Evolutionary conservation across 92 coral and sea anemone genomes (phyloP), one percentile per base, ranked within the genome.

Genomic region (Pocillopora meandrina): DNA sequence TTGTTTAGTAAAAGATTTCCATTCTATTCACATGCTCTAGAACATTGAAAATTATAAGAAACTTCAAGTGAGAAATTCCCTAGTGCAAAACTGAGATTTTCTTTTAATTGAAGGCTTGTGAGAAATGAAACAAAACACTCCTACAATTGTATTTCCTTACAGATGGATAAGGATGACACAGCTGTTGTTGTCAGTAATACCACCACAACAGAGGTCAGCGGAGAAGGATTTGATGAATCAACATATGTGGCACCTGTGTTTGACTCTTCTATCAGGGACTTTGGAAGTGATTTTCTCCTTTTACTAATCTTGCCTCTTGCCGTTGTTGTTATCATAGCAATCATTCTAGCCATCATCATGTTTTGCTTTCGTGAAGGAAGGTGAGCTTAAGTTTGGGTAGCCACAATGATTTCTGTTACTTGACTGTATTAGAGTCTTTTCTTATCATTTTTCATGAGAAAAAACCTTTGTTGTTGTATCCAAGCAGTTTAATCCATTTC

Each of bases 321-420:
- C 20, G 65, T 92, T 11, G 84, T 90, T 35, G 66, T 94, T 76
- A 78, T 94, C 77, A 79, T 94, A 18, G 90, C 92, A 14, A 86
- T 90, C 65, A 82, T 94, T 60, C 87, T 94, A 80, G 93, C 90
- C 12, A 56, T 84, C 62, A 78, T 93, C 66, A 90, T 94, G 93
- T 94, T 85, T 72, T 84, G 95, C 35, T 92, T 89, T 77, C 87
- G 98, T 7, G 90, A 94, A 87, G 98, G 98, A 77, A 94, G 91
- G 97, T 91, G 34, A 88, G 92, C 82, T 12, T 36, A 3, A 42
- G 8, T 7, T 0, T 42, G 52, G 5, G 4, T 3, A 42, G 52
- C 52, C 52, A 42, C 4, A 42, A 42, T 42, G 8, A 7, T 42
- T 42, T 42, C 4, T 7, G 52, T 3, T 42, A 42, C 52, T 42